Conservation (phyloP, 2,797 vertebrate species). For the Diplodus sargus region DNA sequence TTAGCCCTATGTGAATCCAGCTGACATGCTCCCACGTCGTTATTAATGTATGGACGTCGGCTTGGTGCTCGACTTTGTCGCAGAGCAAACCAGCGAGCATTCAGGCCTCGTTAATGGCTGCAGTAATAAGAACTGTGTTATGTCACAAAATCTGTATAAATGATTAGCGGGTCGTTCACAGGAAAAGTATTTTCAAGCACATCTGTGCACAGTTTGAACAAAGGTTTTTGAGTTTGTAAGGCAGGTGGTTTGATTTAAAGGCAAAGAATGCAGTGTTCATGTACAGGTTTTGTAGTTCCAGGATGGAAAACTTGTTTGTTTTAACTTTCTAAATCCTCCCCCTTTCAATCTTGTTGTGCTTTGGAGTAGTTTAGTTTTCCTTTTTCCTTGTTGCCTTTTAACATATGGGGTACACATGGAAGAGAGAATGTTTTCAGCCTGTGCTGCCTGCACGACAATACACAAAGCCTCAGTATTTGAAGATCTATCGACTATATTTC, state of each 20-base stretch:
- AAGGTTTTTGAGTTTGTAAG: constrained; percentile 35
- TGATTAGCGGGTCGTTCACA: constrained; percentile 38
- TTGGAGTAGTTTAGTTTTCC: background rate
- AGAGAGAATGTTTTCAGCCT: background rate
- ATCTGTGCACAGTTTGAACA: constrained; percentile 61
- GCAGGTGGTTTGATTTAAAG: constrained; percentile 62
- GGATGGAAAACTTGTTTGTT: constrained; percentile 31
- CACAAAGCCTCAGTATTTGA: no score
- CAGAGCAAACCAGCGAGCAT: background rate
- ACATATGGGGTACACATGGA: background rate
- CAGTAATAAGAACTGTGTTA: constrained; percentile 29
- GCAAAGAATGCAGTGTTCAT: constrained; percentile 10
- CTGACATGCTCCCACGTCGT: constrained; percentile 27
- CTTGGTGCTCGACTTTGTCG: background rate
- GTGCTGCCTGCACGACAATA: background rate
- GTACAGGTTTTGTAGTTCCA: constrained; percentile 25
- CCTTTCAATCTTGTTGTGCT: background rate
- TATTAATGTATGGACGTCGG: constrained; percentile 20
- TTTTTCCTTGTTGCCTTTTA: background rate
- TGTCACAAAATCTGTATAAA: constrained; percentile 49
- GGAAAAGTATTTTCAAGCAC: constrained; percentile 37
- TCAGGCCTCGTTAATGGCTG: constrained; percentile 15
- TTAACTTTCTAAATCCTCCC: constrained; percentile 13
- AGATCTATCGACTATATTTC: no score
- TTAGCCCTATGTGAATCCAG: constrained; percentile 31